Conservation (phyloP, 2,113 vertebrate species). For the Morone chrysops region DNA sequence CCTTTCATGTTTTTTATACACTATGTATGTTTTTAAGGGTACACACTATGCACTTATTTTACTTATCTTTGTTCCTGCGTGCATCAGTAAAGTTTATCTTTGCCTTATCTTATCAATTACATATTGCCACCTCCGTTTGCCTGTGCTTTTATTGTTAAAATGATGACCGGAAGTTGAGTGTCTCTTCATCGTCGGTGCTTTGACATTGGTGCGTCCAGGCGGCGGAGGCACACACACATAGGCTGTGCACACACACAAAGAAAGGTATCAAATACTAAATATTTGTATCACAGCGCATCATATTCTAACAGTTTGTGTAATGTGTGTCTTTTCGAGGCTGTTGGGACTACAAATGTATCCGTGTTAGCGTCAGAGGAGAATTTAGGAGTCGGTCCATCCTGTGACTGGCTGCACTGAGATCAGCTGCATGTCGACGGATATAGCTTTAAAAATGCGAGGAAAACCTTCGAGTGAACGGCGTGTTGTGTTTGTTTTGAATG, state of each 20-base stretch:
- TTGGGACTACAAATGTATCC: background rate
- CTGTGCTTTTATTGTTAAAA: conserved; percentile 55
- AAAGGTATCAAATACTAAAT: conserved; percentile 78
- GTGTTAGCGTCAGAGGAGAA: conserved; percentile 15
- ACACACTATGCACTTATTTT: background rate
- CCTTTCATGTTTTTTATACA: background rate
- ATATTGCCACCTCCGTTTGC: background rate
- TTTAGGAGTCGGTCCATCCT: conserved; percentile 58
- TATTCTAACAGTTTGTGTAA: background rate
- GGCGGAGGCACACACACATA: conserved; percentile 76
- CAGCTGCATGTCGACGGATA: conserved; percentile 74
- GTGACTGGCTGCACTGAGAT: conserved; percentile 65
- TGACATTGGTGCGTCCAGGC: conserved; percentile 84
- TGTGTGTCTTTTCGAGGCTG: background rate
- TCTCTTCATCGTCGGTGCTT: conserved; percentile 8
- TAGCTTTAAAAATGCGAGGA: conserved; percentile 39
- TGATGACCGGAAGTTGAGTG: conserved; percentile 44
- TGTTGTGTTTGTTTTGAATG: background rate
- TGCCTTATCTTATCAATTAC: background rate
- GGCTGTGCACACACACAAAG: conserved; percentile 85
- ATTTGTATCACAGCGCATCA: background rate
- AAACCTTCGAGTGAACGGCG: conserved; percentile 15
- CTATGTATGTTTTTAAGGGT: too few relatives aligned
- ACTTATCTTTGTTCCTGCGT: background rate
- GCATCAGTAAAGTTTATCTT: background rate